Evolutionary conservation across 2,888 invertebrate species (phyloP).

Genomic region (Leucoptera coffeella): DNA sequence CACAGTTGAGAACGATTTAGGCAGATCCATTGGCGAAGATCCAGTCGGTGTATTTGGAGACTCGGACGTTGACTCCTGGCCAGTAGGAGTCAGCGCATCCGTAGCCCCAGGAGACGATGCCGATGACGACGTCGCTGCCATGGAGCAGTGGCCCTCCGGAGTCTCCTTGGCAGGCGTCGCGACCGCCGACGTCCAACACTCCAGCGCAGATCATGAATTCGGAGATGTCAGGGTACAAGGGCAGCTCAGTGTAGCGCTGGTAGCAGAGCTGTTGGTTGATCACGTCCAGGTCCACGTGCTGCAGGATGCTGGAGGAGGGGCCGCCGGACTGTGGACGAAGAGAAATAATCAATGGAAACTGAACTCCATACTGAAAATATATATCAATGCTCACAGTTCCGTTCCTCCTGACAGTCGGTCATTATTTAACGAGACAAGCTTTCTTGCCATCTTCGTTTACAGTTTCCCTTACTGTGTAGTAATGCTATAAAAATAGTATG

Average conservation of each 20-base stretch:
- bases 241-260: constrained; percentile 13
- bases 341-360: too few relatives aligned
- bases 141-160: constrained; percentile 44
- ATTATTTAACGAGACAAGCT: too few relatives aligned
- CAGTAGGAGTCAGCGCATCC: constrained; percentile 31
- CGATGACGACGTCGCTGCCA: constrained; percentile 21
- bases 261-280: constrained; percentile 15
- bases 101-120: constrained; percentile 41
- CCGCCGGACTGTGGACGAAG: constrained; percentile 5
- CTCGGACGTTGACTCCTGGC: constrained; percentile 44
- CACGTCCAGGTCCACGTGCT: constrained; percentile 12
- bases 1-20: too few relatives aligned
- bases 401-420: too few relatives aligned
- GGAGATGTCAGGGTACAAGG: constrained; percentile 15
- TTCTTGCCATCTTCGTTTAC: too few relatives aligned
- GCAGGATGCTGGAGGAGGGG: constrained; percentile 2
- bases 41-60: constrained; percentile 20
- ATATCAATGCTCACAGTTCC: too few relatives aligned
- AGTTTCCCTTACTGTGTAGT: constrained; percentile 8
- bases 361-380: too few relatives aligned
- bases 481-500: neutral
- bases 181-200: constrained; percentile 14
- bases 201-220: constrained; percentile 21
- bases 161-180: constrained; percentile 41
- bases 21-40: constrained; percentile 13